A percentile compares a stretch with the other conserved stretches of the same genome.
Evolutionary conservation across 2,888 invertebrate genomes (phyloP).

Genomic region (Drosophila incognita): DNA sequence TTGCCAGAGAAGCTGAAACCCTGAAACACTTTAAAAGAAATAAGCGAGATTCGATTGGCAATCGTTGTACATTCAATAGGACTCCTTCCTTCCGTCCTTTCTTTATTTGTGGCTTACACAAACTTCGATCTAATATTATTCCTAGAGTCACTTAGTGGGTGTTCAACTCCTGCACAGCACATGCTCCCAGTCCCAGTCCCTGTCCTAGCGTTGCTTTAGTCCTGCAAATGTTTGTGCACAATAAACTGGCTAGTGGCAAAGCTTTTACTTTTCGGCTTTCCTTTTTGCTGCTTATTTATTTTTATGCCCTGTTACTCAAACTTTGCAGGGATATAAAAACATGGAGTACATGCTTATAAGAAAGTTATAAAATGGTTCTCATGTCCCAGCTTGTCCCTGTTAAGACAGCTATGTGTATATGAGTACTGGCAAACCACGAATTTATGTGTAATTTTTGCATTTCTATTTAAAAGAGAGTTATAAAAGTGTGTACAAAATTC

Average conservation of each 20-base stretch:
- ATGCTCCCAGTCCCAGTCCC: not conserved
- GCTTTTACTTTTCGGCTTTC: constrained; percentile 79
- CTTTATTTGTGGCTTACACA: constrained; percentile 52
- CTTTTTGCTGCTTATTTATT: constrained; percentile 66
- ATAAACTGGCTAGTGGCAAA: constrained; percentile 66
- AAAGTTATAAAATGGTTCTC: not conserved
- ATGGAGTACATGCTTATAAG: not conserved
- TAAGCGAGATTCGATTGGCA: constrained; percentile 56
- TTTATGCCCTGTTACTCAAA: constrained; percentile 46
- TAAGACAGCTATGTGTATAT: not conserved
- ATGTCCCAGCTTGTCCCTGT: not conserved
- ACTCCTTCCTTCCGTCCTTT: constrained; percentile 20
- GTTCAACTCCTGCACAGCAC: constrained; percentile 3
- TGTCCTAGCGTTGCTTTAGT: constrained; percentile 24
- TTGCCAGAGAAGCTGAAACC: not conserved
- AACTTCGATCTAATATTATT: constrained; percentile 72
- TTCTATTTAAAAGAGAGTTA: not conserved
- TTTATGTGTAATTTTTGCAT: not conserved
- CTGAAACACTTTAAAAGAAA: constrained; percentile 58
- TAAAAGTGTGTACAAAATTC: not conserved
- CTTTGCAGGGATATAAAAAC: constrained; percentile 20
- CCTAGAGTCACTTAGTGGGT: constrained; percentile 55
- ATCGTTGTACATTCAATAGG: constrained; percentile 57
- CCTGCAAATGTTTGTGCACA: constrained; percentile 74
- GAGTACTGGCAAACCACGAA: not conserved